A percentile compares a stretch with the other conserved stretches of the same genome.
Evolutionary conservation across 2,113 vertebrate genomes (phyloP).

Genomic region (Erythrocercus mccallii): DNA sequence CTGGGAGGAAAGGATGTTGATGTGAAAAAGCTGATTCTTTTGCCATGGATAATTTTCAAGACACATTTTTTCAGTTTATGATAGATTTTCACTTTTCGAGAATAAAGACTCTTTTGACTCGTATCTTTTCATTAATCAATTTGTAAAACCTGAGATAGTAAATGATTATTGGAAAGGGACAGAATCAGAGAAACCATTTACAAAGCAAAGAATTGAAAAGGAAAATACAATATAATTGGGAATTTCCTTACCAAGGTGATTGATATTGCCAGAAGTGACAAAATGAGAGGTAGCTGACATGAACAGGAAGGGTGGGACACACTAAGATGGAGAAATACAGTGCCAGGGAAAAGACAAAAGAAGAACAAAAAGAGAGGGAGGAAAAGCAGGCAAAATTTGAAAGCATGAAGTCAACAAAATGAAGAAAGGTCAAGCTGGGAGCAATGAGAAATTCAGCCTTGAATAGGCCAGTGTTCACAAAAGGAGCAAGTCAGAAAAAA

Average conservation of each 20-base stretch:
- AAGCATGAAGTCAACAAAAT: conserved; percentile 52
- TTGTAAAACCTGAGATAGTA: neutral
- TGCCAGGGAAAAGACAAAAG: conserved; percentile 19
- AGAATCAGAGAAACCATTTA: neutral
- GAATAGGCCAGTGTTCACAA: conserved; percentile 56
- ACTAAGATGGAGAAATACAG: conserved; percentile 39
- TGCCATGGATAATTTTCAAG: neutral
- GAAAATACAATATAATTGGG: neutral
- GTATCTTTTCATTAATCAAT: neutral
- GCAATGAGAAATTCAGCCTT: conserved; percentile 32
- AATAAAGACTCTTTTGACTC: neutral
- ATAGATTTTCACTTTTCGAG: neutral
- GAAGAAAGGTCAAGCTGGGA: conserved; percentile 54
- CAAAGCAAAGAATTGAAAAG: neutral
- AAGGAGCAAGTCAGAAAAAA: conserved; percentile 48
- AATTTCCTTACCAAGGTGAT: neutral
- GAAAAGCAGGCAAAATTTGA: conserved; percentile 18
- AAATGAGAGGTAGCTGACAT: neutral
- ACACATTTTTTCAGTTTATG: neutral
- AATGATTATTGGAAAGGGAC: neutral
- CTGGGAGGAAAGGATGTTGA: neutral
- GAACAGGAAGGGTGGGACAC: conserved; percentile 27
- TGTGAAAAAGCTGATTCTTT: neutral
- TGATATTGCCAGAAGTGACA: neutral
- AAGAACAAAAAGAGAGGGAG: conserved; percentile 11